phyloP scores from a whole-genome alignment of 2,113 vertebrate species.

The Otus sunia region DNA sequence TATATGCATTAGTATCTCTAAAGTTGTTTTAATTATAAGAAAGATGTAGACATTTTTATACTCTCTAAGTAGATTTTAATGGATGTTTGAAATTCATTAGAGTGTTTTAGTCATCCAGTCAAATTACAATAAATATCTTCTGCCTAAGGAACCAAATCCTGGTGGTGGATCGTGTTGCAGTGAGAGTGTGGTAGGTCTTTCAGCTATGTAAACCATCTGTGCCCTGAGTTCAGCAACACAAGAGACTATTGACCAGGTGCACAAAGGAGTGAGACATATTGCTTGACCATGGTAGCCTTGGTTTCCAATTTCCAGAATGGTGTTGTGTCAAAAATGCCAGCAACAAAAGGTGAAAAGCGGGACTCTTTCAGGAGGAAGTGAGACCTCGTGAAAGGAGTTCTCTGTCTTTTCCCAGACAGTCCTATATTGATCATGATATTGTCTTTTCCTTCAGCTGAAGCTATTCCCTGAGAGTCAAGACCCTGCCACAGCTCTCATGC shows the following conservation, averaged over 20 bases:
- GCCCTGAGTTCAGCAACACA: neutral
- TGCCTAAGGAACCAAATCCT: slow-evolving; percentile 23
- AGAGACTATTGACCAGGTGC: slow-evolving; percentile 32
- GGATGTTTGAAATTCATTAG: slow-evolving; percentile 6
- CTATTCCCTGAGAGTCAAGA: neutral
- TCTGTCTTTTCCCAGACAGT: neutral
- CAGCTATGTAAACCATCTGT: slow-evolving; percentile 38
- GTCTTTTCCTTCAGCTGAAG: neutral
- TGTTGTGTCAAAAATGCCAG: slow-evolving; percentile 7
- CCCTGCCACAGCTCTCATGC: neutral
- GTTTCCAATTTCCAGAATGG: slow-evolving; percentile 33
- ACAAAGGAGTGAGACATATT: slow-evolving; percentile 11
- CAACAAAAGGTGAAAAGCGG: neutral
- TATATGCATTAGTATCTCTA: neutral
- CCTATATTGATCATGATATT: neutral
- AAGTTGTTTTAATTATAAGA: neutral
- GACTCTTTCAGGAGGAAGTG: neutral
- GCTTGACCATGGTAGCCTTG: neutral
- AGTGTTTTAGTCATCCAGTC: neutral
- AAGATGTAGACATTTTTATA: neutral
- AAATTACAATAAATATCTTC: slow-evolving; percentile 40
- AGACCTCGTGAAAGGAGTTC: slow-evolving; percentile 2
- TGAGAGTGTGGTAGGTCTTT: slow-evolving; percentile 26
- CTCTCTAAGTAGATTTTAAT: slow-evolving; percentile 12
- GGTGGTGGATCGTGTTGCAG: slow-evolving; percentile 7